These are phyloP conservation scores for Cerastoderma edule DNA, from an alignment of 2,888 invertebrate species.

Conservation along the genomic window DNA sequence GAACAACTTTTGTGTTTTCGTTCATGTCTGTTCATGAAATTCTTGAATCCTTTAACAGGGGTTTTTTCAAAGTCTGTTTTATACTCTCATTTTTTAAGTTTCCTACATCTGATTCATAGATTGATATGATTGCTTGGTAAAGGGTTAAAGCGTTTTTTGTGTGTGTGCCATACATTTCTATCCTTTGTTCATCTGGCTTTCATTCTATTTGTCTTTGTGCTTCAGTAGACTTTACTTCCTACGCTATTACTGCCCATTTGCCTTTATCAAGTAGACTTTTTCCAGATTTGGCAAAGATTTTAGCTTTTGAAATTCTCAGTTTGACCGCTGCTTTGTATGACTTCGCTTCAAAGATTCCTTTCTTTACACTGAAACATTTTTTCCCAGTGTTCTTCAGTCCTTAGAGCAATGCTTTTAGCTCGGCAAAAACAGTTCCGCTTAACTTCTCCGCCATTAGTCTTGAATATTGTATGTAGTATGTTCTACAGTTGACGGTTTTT, in stretches of 20 bases:
- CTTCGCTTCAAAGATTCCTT: conserved; percentile 54
- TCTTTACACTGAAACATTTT: conserved; percentile 34
- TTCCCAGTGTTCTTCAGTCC: conserved; percentile 31
- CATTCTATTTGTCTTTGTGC: conserved; percentile 23
- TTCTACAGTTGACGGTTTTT: conserved; percentile 6
- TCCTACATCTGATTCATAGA: too few relatives aligned
- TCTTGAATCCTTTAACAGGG: too few relatives aligned
- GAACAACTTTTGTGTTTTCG: too few relatives aligned
- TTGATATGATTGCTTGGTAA: too few relatives aligned
- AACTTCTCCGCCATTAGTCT: conserved; percentile 49
- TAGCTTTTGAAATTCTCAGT: conserved; percentile 34
- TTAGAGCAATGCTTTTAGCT: conserved; percentile 62
- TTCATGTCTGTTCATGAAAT: too few relatives aligned
- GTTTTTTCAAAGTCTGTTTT: too few relatives aligned
- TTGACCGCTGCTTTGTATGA: conserved; percentile 34
- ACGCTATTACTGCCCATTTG: conserved; percentile 64
- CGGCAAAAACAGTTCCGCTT: conserved; percentile 34
- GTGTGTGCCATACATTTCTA: neutral
- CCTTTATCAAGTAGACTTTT: conserved; percentile 28
- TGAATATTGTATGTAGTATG: conserved; percentile 19
- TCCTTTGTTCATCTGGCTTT: conserved; percentile 21
- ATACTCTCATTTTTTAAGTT: too few relatives aligned
- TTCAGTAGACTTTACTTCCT: conserved; percentile 32
- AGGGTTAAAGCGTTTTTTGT: neutral
- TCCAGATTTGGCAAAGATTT: conserved; percentile 25